These are phyloP conservation scores for Orycteropus afer DNA, from an alignment of 2,113 vertebrate genomes.

Conservation along the genomic window DNA sequence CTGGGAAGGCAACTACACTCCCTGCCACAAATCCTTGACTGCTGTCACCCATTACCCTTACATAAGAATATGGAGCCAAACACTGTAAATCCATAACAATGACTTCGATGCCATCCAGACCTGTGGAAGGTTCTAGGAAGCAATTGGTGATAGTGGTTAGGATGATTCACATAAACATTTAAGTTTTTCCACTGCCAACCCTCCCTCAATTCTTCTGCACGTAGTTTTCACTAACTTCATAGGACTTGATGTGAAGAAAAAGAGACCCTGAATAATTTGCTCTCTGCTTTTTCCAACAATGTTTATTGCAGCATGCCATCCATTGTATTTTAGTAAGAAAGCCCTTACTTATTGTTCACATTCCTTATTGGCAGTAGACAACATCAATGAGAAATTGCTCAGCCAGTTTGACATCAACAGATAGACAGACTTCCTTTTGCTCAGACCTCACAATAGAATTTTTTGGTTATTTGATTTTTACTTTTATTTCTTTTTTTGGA, in stretches of 20 bases:
- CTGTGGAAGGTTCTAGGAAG: background rate
- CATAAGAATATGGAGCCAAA: background rate
- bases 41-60: background rate
- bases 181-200: background rate
- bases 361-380: background rate
- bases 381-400: background rate
- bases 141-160: background rate
- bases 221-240: background rate
- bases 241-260: background rate
- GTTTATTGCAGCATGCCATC: background rate
- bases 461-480: background rate
- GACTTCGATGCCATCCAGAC: background rate
- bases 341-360: background rate
- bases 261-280: background rate
- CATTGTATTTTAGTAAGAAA: background rate
- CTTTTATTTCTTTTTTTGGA: background rate
- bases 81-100: background rate
- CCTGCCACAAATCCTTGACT: background rate
- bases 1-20: background rate
- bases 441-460: background rate
- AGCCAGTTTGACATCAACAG: background rate
- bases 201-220: background rate
- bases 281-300: background rate
- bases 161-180: background rate
- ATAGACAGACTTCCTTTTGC: background rate